Percentiles rank a stretch among this genome's conserved stretches.
Evolutionary conservation across 1,140 invertebrate genomes (phyloP).

Genomic region (Metaphire vulgaris): DNA sequence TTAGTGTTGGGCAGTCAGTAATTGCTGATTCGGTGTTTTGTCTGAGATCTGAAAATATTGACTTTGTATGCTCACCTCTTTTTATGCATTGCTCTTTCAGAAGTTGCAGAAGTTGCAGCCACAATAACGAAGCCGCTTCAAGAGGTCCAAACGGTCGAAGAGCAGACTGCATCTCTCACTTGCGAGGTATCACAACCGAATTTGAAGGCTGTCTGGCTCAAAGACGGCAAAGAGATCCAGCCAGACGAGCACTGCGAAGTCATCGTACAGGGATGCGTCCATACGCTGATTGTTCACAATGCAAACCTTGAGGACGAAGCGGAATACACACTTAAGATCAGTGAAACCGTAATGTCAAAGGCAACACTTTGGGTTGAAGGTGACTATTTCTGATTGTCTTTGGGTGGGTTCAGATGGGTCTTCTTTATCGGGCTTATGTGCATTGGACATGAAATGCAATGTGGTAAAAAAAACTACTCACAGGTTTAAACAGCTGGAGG

Average conservation of each 20-base stretch:
- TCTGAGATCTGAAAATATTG: no score
- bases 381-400: conserved; percentile 20
- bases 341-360: conserved; percentile 1
- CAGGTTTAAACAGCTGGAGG: no score
- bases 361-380: conserved; percentile 29
- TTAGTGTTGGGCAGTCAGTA: no score
- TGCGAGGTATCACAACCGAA: conserved; percentile 27
- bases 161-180: conserved; percentile 14
- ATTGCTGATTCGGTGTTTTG: no score
- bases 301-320: conserved; percentile 36
- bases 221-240: conserved; percentile 37
- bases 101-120: conserved; percentile 9
- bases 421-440: no score
- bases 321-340: conserved; percentile 24
- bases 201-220: conserved; percentile 41
- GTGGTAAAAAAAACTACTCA: no score
- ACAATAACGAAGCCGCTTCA: conserved; percentile 6
- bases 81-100: no score
- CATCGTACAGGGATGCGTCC: conserved; percentile 33
- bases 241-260: conserved; percentile 34
- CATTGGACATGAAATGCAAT: no score
- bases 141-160: conserved; percentile 20
- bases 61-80: no score
- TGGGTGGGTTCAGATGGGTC: no score
- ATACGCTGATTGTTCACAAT: conserved; percentile 34